Evolutionary conservation across 2,113 vertebrate genomes (phyloP), one percentile per base, ranked within the genome.

Genomic region (Cepphus grylle): DNA sequence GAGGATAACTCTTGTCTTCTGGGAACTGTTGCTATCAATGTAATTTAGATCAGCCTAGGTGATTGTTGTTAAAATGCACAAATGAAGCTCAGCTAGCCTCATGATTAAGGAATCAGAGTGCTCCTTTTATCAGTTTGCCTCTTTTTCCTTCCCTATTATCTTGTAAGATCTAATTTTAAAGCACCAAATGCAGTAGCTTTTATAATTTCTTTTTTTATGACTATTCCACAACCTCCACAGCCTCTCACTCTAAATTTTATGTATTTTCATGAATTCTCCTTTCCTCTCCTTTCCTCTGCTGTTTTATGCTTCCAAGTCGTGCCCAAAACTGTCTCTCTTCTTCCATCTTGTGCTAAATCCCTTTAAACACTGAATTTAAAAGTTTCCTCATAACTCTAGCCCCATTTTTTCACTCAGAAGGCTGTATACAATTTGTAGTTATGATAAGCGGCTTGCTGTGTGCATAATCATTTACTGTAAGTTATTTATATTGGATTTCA

Each of bases 41-140:
- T 90, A 92, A 93, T 96, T 94, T 92, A 93, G 63, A 93, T 91
- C 74, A 90, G 81, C 49, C 76, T 47, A 71, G 88, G 38, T 87
- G 82, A 40, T 72, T 94, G 71, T 53, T 93, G 83, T 72, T 94
- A 81, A 72, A 15, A 86, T 76, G 65, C 77, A 84, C 36, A 92
- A 88, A 80, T 55, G 92, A 80, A 92, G 27, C 63, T 74, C 59
- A 81, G 47, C 18, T 71, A 84, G 59, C 43, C 52, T 43, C 55
- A 88, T 47, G 47, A 90, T 79, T 86, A 81, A 86, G 59, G 63
- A 93, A 55, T 74, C 29, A 59, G 47, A 61, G 20, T 52, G 22
- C 32, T 74, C 13, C 25, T 94, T 96, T 88, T 84, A 84, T 82
- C 66, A 85, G 34, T 87, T 91, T 89, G 18, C 22, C 34, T 65